Conservation (phyloP, 2,797 vertebrate species). For the Pipistrellus kuhlii region DNA sequence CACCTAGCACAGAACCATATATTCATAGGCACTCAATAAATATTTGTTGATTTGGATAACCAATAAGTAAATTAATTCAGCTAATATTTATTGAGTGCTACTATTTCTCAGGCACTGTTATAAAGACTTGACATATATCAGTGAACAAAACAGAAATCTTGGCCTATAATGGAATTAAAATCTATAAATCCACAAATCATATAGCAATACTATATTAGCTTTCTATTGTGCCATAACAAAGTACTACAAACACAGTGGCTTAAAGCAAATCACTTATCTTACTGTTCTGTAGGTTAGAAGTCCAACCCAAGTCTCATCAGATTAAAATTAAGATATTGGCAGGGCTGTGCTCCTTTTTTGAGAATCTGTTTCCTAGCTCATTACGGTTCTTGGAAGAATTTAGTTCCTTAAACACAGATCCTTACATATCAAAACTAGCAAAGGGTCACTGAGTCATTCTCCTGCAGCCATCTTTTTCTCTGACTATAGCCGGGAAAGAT, state of each 20-base stretch:
- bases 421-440: conserved; percentile 15
- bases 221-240: conserved; percentile 46
- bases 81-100: neutral
- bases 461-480: neutral
- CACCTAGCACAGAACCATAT: neutral
- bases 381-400: conserved; percentile 43
- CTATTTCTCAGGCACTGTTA: neutral
- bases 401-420: conserved; percentile 36
- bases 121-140: neutral
- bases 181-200: conserved; percentile 5
- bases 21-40: neutral
- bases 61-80: neutral
- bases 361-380: conserved; percentile 15
- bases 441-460: neutral
- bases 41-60: neutral
- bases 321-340: conserved; percentile 17
- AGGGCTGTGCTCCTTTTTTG: conserved; percentile 2
- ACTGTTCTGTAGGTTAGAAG: conserved; percentile 26
- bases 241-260: neutral
- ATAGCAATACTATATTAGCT: neutral
- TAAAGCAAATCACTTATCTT: conserved; percentile 38
- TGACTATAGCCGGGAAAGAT: neutral
- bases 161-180: neutral
- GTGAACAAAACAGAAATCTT: neutral
- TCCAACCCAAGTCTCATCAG: neutral